A percentile compares a stretch with the other conserved stretches of the same genome.
phyloP scores from a whole-genome alignment of 2,113 vertebrate species.

The Xiphophorus couchianus region DNA sequence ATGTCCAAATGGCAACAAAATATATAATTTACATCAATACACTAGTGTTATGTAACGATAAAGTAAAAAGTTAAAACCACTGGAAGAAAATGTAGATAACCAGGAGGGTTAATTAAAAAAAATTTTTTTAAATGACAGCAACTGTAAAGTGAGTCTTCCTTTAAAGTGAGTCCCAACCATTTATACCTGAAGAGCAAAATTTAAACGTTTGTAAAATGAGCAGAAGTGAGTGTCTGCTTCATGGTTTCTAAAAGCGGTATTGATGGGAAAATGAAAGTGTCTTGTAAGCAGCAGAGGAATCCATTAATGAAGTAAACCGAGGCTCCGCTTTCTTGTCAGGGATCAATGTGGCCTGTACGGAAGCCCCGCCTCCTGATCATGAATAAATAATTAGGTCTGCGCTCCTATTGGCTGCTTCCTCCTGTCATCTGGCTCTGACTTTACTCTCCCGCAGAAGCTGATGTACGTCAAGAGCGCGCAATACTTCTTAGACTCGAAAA shows the following conservation, averaged over 20 bases:
- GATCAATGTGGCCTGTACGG: constrained; percentile 27
- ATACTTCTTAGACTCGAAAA: fast-evolving
- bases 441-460: constrained; percentile 8
- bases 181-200: neutral
- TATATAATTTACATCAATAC: too few relatives aligned
- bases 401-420: constrained; percentile 47
- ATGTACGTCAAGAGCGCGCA: neutral
- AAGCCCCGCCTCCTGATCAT: constrained; percentile 56
- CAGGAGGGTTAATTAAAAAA: neutral
- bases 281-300: neutral
- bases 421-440: constrained; percentile 50
- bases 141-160: neutral
- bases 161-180: neutral
- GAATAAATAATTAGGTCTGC: constrained; percentile 64
- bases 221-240: neutral
- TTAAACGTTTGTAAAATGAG: neutral
- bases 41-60: too few relatives aligned
- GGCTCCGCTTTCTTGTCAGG: constrained; percentile 28
- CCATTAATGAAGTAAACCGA: constrained; percentile 16
- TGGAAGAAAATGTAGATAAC: neutral
- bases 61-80: too few relatives aligned
- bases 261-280: constrained; percentile 4
- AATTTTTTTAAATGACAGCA: neutral
- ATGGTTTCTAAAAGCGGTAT: neutral
- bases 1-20: too few relatives aligned